Percentiles rank a stretch among this genome's conserved stretches.
These are phyloP conservation scores for Euwallacea fornicatus DNA, from an alignment of 1,140 invertebrate genomes.

Conservation along the genomic window DNA sequence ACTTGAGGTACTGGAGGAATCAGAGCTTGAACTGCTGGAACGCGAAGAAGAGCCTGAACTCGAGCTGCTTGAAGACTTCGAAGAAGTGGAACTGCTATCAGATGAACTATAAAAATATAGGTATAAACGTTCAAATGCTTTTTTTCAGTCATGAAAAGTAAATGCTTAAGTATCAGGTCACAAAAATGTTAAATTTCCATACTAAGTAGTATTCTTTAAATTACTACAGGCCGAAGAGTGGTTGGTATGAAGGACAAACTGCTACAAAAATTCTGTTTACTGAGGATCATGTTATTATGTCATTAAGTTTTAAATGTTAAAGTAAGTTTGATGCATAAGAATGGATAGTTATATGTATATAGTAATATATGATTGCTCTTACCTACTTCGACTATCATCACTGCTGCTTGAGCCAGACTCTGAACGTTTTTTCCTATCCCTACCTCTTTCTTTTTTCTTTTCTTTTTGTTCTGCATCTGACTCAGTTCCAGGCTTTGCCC, in stretches of 20 bases:
- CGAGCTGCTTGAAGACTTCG: conserved; percentile 62
- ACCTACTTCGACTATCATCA: conserved; percentile 73
- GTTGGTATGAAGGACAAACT: too few species aligned
- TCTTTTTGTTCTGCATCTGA: conserved; percentile 63
- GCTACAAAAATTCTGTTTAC: too few species aligned
- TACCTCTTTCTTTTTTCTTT: conserved; percentile 65
- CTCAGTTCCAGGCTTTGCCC: conserved; percentile 47
- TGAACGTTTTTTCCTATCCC: conserved; percentile 67
- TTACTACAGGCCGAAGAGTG: background rate
- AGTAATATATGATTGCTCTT: conserved; percentile 20
- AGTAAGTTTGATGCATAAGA: too few species aligned
- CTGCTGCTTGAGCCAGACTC: conserved; percentile 75
- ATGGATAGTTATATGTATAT: background rate
- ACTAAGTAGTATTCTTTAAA: background rate
- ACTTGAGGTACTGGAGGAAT: conserved; percentile 60
- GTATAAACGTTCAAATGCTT: background rate
- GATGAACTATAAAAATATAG: conserved; percentile 64
- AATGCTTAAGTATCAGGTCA: background rate
- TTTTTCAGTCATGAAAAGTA: background rate
- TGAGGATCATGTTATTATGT: too few species aligned
- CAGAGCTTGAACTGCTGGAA: conserved; percentile 70
- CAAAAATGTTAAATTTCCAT: background rate
- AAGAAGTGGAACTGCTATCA: conserved; percentile 69
- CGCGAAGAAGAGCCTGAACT: conserved; percentile 74
- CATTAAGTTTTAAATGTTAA: too few species aligned